These are phyloP conservation scores for Drosophila elegans DNA, from an alignment of 1,140 invertebrate genomes.

Conservation along the genomic window DNA sequence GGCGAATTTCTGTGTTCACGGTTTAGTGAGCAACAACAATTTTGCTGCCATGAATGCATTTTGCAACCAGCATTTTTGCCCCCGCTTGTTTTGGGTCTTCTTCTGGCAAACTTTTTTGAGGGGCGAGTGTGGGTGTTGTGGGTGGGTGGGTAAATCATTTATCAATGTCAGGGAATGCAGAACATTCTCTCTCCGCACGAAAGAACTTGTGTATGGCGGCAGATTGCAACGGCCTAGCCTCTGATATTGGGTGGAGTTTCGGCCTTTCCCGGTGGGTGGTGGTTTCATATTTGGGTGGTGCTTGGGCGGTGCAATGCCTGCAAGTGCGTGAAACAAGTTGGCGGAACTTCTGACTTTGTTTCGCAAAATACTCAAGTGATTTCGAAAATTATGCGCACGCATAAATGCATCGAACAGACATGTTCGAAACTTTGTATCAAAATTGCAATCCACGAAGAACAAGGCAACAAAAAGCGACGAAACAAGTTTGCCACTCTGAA, in stretches of 20 bases:
- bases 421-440: constrained; percentile 50
- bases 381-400: constrained; percentile 79
- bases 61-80: constrained; percentile 1
- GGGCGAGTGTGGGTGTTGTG: not conserved
- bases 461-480: not conserved
- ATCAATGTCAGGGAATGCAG: constrained; percentile 78
- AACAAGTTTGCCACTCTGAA: constrained; percentile 7
- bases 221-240: constrained; percentile 49
- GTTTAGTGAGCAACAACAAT: constrained; percentile 80
- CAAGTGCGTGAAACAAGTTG: constrained; percentile 63
- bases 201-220: constrained; percentile 52
- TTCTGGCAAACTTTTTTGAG: constrained; percentile 61
- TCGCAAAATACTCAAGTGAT: constrained; percentile 73
- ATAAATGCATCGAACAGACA: constrained; percentile 65
- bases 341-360: constrained; percentile 77
- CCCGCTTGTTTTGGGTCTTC: constrained; percentile 57
- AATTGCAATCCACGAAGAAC: constrained; percentile 39
- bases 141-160: constrained; percentile 65
- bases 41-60: constrained; percentile 73
- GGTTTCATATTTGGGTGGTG: not conserved
- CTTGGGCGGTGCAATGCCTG: constrained; percentile 15
- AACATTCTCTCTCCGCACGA: constrained; percentile 75
- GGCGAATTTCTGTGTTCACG: constrained; percentile 65
- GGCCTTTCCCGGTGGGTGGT: constrained; percentile 14
- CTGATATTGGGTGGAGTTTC: constrained; percentile 24